Evolutionary conservation across 1,140 invertebrate species (phyloP).

Genomic region (Pogonognathellus flavescens): DNA sequence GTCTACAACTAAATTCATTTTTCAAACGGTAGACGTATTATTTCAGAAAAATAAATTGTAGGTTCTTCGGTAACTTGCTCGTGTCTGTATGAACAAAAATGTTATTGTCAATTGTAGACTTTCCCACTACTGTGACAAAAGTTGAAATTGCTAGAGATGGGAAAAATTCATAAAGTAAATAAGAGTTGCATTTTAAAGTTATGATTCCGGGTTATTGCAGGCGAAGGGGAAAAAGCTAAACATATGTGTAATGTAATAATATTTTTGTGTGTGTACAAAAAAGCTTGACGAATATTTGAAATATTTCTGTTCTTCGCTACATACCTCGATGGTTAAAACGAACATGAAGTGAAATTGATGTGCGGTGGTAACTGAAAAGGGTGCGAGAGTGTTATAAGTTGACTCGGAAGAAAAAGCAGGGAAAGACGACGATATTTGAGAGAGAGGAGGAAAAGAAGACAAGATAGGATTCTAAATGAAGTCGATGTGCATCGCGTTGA

Average conservation of each 20-base stretch:
- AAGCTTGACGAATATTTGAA: not conserved
- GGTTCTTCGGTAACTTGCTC: too few species aligned
- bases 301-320: slow-evolving; percentile 7
- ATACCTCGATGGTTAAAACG: slow-evolving; percentile 22
- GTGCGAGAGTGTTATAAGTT: slow-evolving; percentile 28
- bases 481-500: not conserved
- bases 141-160: not conserved
- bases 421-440: not conserved
- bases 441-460: not conserved
- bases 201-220: slow-evolving; percentile 26
- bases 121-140: not conserved
- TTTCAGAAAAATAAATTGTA: too few species aligned
- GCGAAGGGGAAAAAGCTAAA: not conserved
- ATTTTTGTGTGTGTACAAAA: not conserved
- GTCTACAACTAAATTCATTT: not conserved
- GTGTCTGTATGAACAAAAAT: not conserved
- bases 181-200: not conserved
- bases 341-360: slow-evolving; percentile 33
- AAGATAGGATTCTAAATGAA: slow-evolving; percentile 39
- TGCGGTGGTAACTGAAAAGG: not conserved
- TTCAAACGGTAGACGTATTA: too few species aligned
- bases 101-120: not conserved
- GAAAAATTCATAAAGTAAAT: slow-evolving; percentile 13
- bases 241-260: slow-evolving; percentile 12
- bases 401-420: not conserved